Evolutionary conservation across 2,113 vertebrate genomes (phyloP), one percentile per base, ranked within the genome.

Genomic region (Eolophus roseicapilla): DNA sequence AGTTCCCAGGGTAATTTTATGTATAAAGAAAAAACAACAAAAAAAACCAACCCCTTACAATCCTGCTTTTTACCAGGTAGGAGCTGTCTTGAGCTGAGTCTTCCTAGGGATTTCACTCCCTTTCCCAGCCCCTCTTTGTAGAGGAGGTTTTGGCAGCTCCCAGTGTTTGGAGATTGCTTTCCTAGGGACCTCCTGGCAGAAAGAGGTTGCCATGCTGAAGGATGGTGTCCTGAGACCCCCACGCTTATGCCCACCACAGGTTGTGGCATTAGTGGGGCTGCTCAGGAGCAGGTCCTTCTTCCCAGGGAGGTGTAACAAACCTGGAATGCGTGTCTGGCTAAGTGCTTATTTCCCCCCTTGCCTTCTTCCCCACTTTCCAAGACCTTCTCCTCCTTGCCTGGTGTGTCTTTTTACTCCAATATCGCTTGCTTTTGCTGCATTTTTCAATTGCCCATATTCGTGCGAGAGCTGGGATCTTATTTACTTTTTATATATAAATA

Each of bases 361-460:
- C 84, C 82, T 92, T 83, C 52, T 86, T 81, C 64, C 86, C 80
- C 27, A 35, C 41, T 59, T 90, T 88, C 49, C 10, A 25, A 94
- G 82, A 89, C 77, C 50, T 95, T 62, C 92, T 93, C 93, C 92
- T 97, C 90, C 95, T 95, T 97, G 92, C 94, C 93, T 95, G 95
- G 74, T 37, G 20, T 60, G 87, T 91, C 87, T 85, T 93, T 93
- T 88, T 95, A 91, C 96, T 95, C 94, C 96, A 96, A 63, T 92
- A 81, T 96, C 29, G 70, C 97, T 96, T 97, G 97, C 95, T 97
- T 95, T 95, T 96, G 96, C 94, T 96, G 96, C 95, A 79, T 96
- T 95, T 97, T 94, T 93, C 94, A 85, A 85, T 89, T 10, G 70
- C 88, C 94, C 87, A 96, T 96, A 96, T 92, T 94, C 39, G 60